These are phyloP conservation scores for Dasysyrphus albostriatus DNA, from an alignment of 2,888 invertebrate species.

Conservation along the genomic window DNA sequence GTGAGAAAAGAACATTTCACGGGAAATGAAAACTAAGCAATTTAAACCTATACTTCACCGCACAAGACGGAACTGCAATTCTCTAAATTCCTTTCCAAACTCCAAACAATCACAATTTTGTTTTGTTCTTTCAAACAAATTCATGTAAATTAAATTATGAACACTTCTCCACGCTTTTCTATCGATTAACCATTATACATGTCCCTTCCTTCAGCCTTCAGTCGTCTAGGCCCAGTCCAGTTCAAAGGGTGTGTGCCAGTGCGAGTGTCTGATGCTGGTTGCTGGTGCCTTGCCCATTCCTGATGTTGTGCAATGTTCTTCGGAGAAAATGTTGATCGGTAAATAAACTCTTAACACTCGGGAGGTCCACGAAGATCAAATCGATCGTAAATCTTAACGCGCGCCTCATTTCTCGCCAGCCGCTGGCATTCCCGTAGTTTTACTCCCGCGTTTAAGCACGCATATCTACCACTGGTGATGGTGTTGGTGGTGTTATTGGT, in stretches of 20 bases:
- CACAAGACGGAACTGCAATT: no score
- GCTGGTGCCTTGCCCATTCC: slow-evolving; percentile 4
- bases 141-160: slow-evolving; percentile 58
- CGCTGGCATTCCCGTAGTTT: slow-evolving; percentile 54
- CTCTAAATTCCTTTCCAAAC: neutral
- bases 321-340: slow-evolving; percentile 56
- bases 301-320: slow-evolving; percentile 20
- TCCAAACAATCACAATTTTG: no score
- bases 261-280: no score
- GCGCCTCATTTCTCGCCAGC: slow-evolving; percentile 65
- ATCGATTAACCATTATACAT: slow-evolving; percentile 23
- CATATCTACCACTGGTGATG: slow-evolving; percentile 10
- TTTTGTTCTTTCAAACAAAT: neutral
- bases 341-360: slow-evolving; percentile 69
- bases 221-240: neutral
- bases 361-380: slow-evolving; percentile 75
- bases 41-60: no score
- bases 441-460: slow-evolving; percentile 71
- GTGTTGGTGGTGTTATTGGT: neutral
- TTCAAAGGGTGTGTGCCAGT: slow-evolving; percentile 49
- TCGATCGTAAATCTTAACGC: slow-evolving; percentile 72
- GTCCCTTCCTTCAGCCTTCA: neutral
- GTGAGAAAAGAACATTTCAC: no score
- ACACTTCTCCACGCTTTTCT: slow-evolving; percentile 42
- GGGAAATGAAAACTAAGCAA: no score